A percentile compares a stretch with the other conserved stretches of the same genome.
Conservation (phyloP, 2,113 vertebrate genomes). For the Elgaria multicarinata region DNA sequence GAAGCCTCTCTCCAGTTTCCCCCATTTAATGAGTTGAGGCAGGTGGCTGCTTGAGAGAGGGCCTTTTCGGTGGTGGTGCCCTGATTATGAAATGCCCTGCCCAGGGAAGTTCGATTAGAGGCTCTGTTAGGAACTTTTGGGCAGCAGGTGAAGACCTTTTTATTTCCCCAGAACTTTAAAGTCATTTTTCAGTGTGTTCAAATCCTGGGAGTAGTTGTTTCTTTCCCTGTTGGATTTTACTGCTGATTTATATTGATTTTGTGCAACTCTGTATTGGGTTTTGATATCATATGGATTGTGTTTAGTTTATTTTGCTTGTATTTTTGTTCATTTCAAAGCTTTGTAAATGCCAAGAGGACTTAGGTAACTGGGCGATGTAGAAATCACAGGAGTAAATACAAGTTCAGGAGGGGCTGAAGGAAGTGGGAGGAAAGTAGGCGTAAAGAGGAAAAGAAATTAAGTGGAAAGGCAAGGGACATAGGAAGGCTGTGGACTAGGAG, state of each 20-base stretch:
- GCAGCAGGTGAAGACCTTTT: neutral
- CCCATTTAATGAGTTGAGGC: neutral
- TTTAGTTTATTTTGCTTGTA: neutral
- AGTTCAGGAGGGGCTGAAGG: neutral
- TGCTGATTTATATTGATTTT: neutral
- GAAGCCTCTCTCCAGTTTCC: neutral
- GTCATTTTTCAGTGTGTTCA: neutral
- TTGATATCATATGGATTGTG: neutral
- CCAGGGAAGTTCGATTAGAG: neutral
- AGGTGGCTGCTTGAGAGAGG: neutral
- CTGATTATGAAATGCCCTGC: neutral
- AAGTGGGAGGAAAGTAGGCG: neutral
- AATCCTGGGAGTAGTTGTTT: neutral
- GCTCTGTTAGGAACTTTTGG: neutral
- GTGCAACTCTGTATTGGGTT: neutral
- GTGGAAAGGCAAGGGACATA: neutral
- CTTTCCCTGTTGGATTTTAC: neutral
- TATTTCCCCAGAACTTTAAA: neutral
- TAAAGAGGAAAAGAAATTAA: neutral
- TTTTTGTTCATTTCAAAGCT: neutral
- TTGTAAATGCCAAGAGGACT: neutral
- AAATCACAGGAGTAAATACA: neutral
- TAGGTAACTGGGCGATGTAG: neutral
- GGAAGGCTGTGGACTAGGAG: neutral
- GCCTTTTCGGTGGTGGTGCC: neutral